phyloP scores from a whole-genome alignment of 2,797 vertebrate species.

The Sebastes minor region DNA sequence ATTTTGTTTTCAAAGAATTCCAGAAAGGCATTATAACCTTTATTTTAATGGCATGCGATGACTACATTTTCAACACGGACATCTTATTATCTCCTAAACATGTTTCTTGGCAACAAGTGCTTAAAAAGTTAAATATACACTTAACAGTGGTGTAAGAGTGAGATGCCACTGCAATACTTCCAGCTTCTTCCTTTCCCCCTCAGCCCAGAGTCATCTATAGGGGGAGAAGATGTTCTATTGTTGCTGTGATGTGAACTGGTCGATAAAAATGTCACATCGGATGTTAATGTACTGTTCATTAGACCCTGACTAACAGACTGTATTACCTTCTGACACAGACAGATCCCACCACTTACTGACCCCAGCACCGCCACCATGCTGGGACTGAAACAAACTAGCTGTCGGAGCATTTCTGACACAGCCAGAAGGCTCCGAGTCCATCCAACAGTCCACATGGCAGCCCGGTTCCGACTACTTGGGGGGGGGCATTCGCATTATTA shows the following conservation, averaged over 20 bases:
- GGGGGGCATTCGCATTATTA: conserved; percentile 41
- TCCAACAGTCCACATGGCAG: conserved; percentile 20
- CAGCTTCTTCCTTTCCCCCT: background rate
- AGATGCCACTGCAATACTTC: background rate
- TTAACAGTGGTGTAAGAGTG: background rate
- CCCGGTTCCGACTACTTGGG: background rate
- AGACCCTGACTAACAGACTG: background rate
- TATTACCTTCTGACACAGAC: conserved; percentile 1
- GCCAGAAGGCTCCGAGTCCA: conserved; percentile 16
- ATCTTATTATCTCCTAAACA: background rate
- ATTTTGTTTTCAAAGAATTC: no score
- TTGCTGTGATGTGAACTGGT: background rate
- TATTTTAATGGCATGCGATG: background rate
- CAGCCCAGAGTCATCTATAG: background rate
- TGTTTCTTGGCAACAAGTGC: background rate
- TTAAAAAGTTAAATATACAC: background rate
- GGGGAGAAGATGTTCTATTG: background rate
- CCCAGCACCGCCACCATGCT: background rate
- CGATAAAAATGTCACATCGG: background rate
- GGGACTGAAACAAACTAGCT: conserved; percentile 19
- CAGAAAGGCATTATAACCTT: no score
- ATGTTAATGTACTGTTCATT: conserved; percentile 10
- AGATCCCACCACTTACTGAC: conserved; percentile 6
- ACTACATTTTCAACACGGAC: background rate
- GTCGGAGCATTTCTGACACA: conserved; percentile 18